Evolutionary conservation across 2,113 vertebrate genomes (phyloP), one percentile per base, ranked within the genome.

Genomic region (Sturnus vulgaris): DNA sequence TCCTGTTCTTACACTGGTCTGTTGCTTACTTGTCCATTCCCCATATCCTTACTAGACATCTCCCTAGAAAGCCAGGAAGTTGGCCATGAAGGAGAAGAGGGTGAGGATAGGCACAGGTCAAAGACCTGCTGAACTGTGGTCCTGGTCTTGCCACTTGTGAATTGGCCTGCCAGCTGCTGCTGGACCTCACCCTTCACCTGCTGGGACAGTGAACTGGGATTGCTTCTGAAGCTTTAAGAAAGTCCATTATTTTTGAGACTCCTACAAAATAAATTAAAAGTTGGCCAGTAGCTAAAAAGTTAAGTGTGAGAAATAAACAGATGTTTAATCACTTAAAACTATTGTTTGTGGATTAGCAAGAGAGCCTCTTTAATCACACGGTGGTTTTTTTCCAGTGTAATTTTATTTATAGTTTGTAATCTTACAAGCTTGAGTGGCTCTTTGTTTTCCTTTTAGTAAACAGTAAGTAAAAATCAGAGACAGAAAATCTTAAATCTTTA

Each of bases 61-160:
- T 76, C 27, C 63, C 44, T 68, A 5, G 37, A 77, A 56, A 60
- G 21, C 16, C 12, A 28, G 19, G 21, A 37, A 18, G 7, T 9
- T 53, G 40, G 27, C 46, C 23, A 14, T 31, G 37, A 64, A 81
- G 46, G 44, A 49, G 81, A 61, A 57, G 55, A 56, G 24, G 8
- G 4, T 68, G 33, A 90, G 22, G 22, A 5, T 16, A 28, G 44
- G 3, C 1, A 66, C 18, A 31, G 2, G 4, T 17, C 27, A 21
- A 75, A 79, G 28, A 70, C 22, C 9, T 85, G 22, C 61, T 47
- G 39, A 70, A 6, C 28, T 71, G 17, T 42, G 66, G 68, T 37
- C 17, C 42, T 2, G 2, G 33, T 44, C 15, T 1, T 55, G 15
- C 11, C 11, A 3, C 20, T 11, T 2, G 2, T 37, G n/a, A 14